phyloP scores from a whole-genome alignment of 2,113 vertebrate species.

The Apistogramma diplotaenia region DNA sequence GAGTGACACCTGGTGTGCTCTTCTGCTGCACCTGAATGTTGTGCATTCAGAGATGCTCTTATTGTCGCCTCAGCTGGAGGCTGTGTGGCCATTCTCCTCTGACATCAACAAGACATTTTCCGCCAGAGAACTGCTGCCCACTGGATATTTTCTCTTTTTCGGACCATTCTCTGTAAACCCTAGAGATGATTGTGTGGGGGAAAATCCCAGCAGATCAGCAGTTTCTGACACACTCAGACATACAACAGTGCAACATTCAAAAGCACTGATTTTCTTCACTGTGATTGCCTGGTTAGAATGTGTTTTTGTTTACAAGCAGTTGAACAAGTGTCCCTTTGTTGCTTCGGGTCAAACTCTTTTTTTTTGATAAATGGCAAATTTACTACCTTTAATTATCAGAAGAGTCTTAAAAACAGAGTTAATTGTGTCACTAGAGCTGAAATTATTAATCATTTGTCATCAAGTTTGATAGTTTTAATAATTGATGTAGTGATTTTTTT shows the following conservation, averaged over 20 bases:
- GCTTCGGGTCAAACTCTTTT: neutral
- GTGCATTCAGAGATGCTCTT: neutral
- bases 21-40: neutral
- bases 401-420: neutral
- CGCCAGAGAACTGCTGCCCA: neutral
- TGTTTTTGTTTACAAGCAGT: neutral
- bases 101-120: neutral
- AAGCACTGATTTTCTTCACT: neutral
- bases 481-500: neutral
- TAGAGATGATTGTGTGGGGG: neutral
- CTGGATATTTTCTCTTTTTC: neutral
- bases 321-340: neutral
- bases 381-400: neutral
- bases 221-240: neutral
- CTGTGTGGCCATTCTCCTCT: neutral
- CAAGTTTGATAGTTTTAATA: neutral
- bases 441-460: neutral
- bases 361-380: neutral
- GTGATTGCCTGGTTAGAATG: neutral
- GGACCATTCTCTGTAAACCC: neutral
- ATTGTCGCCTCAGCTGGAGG: neutral
- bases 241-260: neutral
- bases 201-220: neutral
- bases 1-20: neutral
- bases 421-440: neutral